Evolutionary conservation across 2,113 vertebrate genomes (phyloP).

Genomic region (Rousettus leschenaultii): DNA sequence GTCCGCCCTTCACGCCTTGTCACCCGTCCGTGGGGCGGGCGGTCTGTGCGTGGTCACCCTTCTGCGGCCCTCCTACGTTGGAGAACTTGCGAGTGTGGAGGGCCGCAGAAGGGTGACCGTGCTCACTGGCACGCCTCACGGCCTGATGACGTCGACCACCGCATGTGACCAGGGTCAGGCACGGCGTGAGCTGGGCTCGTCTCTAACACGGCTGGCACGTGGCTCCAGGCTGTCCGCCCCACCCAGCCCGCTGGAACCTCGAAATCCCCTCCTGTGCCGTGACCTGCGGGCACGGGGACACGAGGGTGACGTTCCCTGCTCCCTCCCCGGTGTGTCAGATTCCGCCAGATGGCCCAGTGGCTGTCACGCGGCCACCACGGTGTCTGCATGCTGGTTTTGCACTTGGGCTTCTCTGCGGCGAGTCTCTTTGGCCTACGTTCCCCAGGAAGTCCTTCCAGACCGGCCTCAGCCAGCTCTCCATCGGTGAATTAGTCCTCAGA

Average conservation of each 20-base stretch:
- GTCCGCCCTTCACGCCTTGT: neutral
- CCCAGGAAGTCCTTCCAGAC: neutral
- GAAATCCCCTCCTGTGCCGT: accelerated
- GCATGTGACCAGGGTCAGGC: accelerated
- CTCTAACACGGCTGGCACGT: no score
- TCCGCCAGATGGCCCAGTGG: accelerated
- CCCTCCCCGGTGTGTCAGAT: accelerated
- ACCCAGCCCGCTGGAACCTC: neutral
- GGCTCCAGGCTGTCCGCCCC: accelerated
- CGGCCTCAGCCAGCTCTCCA: neutral
- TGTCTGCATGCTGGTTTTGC: accelerated
- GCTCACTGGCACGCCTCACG: no score
- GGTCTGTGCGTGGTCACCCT: neutral
- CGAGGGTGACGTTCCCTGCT: accelerated
- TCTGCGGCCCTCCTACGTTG: accelerated
- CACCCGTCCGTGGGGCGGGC: accelerated
- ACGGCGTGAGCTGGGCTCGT: accelerated
- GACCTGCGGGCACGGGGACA: accelerated
- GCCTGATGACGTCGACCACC: accelerated
- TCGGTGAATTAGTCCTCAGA: neutral
- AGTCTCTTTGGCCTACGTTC: accelerated
- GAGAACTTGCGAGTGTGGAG: no score
- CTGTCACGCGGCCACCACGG: accelerated
- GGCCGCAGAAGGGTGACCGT: no score
- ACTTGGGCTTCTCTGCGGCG: accelerated